Conservation (phyloP, 2,797 vertebrate genomes). For the Cuniculus paca region DNA sequence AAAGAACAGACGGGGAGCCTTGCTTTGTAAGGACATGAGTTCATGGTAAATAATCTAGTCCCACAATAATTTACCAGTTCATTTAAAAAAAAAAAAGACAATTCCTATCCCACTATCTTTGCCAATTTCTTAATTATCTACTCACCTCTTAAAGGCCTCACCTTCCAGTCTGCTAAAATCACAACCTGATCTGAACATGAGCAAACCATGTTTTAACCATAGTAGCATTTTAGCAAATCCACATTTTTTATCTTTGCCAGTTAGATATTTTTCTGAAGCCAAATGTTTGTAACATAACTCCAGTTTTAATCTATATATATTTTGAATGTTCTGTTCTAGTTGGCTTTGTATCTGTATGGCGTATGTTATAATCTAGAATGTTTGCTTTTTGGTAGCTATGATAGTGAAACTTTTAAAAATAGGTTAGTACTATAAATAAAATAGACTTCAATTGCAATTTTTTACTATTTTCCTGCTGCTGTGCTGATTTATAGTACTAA, state of each 20-base stretch:
- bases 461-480: not conserved
- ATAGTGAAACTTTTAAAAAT: not conserved
- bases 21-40: too few relatives aligned
- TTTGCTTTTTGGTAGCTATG: not conserved
- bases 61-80: not conserved
- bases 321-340: not conserved
- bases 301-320: not conserved
- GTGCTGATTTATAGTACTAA: not conserved
- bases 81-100: too few relatives aligned
- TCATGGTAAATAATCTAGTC: too few relatives aligned
- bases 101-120: too few relatives aligned
- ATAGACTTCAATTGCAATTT: not conserved
- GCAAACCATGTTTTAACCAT: not conserved
- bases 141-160: not conserved
- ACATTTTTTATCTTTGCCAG: not conserved
- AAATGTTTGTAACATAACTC: not conserved
- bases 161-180: too few relatives aligned
- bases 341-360: not conserved
- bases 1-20: not conserved
- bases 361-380: not conserved
- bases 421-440: not conserved
- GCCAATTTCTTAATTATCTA: too few relatives aligned
- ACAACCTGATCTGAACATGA: not conserved
- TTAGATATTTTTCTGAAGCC: not conserved
- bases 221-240: not conserved